Base-by-base conservation (phyloP, 2,797 vertebrate species). In the Balearica regulorum region DNA sequence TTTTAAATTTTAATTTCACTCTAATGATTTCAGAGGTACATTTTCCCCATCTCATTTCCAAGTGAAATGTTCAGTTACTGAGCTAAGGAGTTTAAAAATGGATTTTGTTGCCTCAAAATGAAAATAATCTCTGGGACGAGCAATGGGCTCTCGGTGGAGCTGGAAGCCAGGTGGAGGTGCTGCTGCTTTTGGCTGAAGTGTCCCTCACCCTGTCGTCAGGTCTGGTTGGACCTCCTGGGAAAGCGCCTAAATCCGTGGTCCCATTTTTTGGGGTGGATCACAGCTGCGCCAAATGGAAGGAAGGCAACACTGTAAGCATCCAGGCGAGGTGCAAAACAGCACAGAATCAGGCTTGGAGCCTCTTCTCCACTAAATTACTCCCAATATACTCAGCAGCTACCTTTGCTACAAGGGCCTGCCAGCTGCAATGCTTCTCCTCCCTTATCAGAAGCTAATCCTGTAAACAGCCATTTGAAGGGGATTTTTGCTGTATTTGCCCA, bases 31-130 rank as follows among this genome's bases (percentile, higher is more conserved):
- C 83, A 88, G 88, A 89, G 51, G 69, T 81, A 51, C 49, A 33
- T 86, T 91, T 93, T 88, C 43, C 86, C 80, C 90, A 72, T 21
- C 89, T 91, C 73, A 92, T 91, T 96, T 94, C 73, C 93, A 90
- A 95, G 77, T 75, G 83, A 92, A 93, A 93, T 71, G 41, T 19
- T 88, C 44, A 24, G 57, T 57, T 91, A 43, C 41, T 66, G 71
- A 92, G 49, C 41, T 0, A 83, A 88, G 29, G 49, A 88, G 48
- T 60, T 84, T 44, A 58, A 62, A 69, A 89, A 71, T 39, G 13
- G 62, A 54, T 71, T 85, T 81, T 65, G 10, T 26, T 58, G 22
- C n/a, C 39, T 83, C 37, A 78, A 58, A 90, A 61, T 17, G 54
- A 61, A 93, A 86, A 31, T 18, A 70, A 84, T 66, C 31, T 88